Conservation (phyloP, 2,797 vertebrate genomes). For the Channallabes apus region DNA sequence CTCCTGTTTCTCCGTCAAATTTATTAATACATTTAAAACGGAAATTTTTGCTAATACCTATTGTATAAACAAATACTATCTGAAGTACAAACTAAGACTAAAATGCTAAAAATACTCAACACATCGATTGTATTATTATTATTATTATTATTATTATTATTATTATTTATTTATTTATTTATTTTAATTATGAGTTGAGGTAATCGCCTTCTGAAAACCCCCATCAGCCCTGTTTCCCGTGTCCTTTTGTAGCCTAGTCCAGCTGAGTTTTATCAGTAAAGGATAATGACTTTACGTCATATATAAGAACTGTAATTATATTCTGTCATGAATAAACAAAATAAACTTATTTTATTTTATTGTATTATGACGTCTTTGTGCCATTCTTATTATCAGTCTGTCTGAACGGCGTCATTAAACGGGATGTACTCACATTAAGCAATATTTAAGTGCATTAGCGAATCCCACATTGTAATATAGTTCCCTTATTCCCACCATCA, state of each 20-base stretch:
- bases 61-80: background rate
- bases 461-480: background rate
- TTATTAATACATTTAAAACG: background rate
- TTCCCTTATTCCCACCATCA: background rate
- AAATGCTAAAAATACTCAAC: background rate
- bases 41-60: background rate
- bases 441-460: background rate
- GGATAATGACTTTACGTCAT: constrained; percentile 69
- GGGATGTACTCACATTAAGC: background rate
- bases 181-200: background rate
- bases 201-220: background rate
- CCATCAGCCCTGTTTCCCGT: background rate
- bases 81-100: background rate
- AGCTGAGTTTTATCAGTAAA: constrained; percentile 97
- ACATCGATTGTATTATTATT: background rate
- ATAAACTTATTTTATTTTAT: constrained; percentile 78
- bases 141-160: constrained; percentile 14
- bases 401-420: no score
- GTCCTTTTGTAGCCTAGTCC: constrained; percentile 48
- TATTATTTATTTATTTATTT: no score
- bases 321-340: constrained; percentile 82
- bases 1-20: background rate
- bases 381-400: background rate
- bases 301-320: constrained; percentile 72
- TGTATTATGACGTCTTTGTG: constrained; percentile 53